Conservation (phyloP, 1,140 invertebrate species). For the Drosophila watanabei region DNA sequence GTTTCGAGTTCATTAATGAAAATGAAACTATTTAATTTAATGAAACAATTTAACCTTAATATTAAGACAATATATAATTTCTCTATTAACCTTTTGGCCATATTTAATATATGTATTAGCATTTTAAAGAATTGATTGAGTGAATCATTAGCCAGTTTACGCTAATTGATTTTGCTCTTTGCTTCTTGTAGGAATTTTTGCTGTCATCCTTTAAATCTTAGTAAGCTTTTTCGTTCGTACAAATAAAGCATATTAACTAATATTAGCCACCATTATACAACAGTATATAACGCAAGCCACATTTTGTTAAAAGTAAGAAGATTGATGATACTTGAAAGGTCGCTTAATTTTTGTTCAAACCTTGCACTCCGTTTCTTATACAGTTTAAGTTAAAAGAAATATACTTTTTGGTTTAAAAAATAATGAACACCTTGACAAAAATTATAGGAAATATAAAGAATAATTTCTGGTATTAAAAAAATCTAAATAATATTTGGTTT, state of each 20-base stretch:
- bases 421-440: neutral
- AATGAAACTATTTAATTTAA: too few species aligned
- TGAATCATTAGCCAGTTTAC: slow-evolving; percentile 17
- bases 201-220: slow-evolving; percentile 1
- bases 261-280: neutral
- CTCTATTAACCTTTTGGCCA: neutral
- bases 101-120: neutral
- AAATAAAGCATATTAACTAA: slow-evolving; percentile 7
- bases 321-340: slow-evolving; percentile 19
- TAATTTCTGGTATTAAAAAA: neutral
- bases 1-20: too few species aligned
- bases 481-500: neutral
- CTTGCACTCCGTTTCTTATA: slow-evolving; percentile 2
- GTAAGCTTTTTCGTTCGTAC: neutral
- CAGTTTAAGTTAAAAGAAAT: neutral
- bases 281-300: neutral
- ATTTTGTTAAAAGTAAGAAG: slow-evolving; percentile 1
- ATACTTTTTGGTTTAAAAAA: neutral
- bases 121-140: slow-evolving; percentile 6
- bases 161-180: slow-evolving; percentile 13
- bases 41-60: neutral
- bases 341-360: neutral
- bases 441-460: neutral
- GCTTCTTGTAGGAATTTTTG: slow-evolving; percentile 7
- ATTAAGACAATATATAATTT: neutral